phyloP scores from a whole-genome alignment of 2,888 invertebrate genomes.

The Rutpela maculata region DNA sequence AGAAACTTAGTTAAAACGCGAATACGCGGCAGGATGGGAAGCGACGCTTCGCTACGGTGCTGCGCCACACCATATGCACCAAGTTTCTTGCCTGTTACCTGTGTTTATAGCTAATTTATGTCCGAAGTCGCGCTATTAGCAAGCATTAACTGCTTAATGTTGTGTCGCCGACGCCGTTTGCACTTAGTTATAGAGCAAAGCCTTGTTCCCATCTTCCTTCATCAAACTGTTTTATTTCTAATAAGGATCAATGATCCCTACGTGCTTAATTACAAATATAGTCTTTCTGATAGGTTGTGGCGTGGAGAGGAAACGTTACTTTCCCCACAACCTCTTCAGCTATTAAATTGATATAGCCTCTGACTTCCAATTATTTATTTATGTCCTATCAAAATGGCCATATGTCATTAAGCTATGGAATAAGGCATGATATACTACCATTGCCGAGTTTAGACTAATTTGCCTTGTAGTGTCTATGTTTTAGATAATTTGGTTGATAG shows the following conservation, averaged over 20 bases:
- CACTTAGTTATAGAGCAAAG: conserved; percentile 60
- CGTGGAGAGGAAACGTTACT: not conserved
- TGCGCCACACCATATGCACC: conserved; percentile 37
- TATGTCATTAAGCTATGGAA: no score
- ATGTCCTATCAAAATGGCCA: no score
- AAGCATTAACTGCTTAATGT: conserved; percentile 69
- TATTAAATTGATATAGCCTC: not conserved
- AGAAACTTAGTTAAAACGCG: conserved; percentile 57
- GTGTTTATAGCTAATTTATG: conserved; percentile 68
- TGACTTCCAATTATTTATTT: not conserved
- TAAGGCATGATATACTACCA: no score
- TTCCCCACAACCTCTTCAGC: not conserved
- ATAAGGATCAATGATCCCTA: conserved; percentile 56
- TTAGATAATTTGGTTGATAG: no score
- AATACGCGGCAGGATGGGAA: conserved; percentile 12
- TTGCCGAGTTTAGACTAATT: no score
- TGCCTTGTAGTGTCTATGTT: no score
- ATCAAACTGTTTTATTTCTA: conserved; percentile 53
- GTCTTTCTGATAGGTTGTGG: conserved; percentile 29
- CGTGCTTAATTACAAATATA: conserved; percentile 47
- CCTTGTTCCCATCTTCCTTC: conserved; percentile 52
- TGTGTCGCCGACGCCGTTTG: conserved; percentile 65
- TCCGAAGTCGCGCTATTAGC: conserved; percentile 69
- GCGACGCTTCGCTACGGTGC: not conserved
- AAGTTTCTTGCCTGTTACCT: conserved; percentile 57